Evolutionary conservation across 2,113 vertebrate genomes (phyloP), one percentile per base, ranked within the genome.

Genomic region (Ammodramus savannarum): DNA sequence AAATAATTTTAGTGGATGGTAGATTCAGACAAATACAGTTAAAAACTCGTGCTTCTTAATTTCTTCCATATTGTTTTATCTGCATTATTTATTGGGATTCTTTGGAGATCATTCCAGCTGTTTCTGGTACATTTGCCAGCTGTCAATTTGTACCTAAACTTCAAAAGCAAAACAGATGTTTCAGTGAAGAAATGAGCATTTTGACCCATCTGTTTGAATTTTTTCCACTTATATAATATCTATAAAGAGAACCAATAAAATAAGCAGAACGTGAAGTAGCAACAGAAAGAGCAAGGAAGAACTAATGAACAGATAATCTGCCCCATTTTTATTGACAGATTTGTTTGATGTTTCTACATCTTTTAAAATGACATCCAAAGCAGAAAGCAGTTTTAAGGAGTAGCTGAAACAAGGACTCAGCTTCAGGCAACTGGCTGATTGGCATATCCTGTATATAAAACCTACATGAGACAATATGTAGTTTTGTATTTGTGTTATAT

Each of bases 381-480:
- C 66, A 72, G 72, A 41, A 34, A 48, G 16, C 13, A 14, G 16
- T 41, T 84, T n/a, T 62, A 51, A 94, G 49, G 29, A 76, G 46
- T 63, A 25, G 13, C 31, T 69, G 41, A 57, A 39, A 77, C 22
- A 38, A 32, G 36, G 73, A 32, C 43, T 84, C 0, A 0, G 7
- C 81, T 78, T 77, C 13, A 81, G 61, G 16, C 27, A 19, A 20
- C 39, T 62, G 54, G 4, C 32, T 65, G 71, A 22, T 16, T 59
- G 65, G 13, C 34, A 18, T 16, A 43, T 34, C 51, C 61, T 22
- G 8, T 29, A 5, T 38, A 67, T 63, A 41, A 90, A 86, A 32
- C 4, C 3, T 26, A 12, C 3, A 3, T n/a, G 34, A 54, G 41
- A 11, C 31, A 52, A 13, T 17, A 18, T 1, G 4, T 15, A 46